Evolutionary conservation across 2,888 invertebrate genomes (phyloP).

Genomic region (Odontocolon sp.): DNA sequence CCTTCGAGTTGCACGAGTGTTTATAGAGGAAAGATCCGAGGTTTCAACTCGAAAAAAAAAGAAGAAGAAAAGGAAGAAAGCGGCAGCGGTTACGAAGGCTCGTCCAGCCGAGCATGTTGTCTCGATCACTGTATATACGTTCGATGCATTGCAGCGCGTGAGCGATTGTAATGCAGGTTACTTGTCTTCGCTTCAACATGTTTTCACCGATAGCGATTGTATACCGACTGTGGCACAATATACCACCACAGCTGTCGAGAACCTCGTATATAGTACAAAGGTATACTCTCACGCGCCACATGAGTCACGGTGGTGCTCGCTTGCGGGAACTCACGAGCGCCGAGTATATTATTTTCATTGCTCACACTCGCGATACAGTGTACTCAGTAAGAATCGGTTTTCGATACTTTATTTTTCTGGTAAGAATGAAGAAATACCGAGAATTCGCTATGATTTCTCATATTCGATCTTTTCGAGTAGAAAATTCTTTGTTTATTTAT

Average conservation of each 20-base stretch:
- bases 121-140: background rate
- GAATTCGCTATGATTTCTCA: too few relatives aligned
- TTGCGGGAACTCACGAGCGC: background rate
- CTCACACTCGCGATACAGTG: background rate
- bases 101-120: conserved; percentile 13
- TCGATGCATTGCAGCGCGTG: background rate
- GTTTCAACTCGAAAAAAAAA: too few relatives aligned
- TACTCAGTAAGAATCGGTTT: too few relatives aligned
- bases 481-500: too few relatives aligned
- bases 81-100: background rate
- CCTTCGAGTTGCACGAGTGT: conserved; percentile 44
- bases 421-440: too few relatives aligned
- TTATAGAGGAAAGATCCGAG: conserved; percentile 10
- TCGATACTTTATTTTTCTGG: too few relatives aligned
- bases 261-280: background rate
- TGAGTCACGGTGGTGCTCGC: conserved; percentile 6
- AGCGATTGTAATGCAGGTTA: conserved; percentile 9
- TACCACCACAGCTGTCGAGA: background rate
- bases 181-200: background rate
- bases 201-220: background rate
- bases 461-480: too few relatives aligned
- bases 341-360: conserved; percentile 4
- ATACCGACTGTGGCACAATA: background rate
- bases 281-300: background rate
- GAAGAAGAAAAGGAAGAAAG: conserved; percentile 22